Percentiles rank a stretch among this genome's conserved stretches.
phyloP scores from a whole-genome alignment of 64 coral and sea anemone genomes.

The Dendronephthya gigantea region DNA sequence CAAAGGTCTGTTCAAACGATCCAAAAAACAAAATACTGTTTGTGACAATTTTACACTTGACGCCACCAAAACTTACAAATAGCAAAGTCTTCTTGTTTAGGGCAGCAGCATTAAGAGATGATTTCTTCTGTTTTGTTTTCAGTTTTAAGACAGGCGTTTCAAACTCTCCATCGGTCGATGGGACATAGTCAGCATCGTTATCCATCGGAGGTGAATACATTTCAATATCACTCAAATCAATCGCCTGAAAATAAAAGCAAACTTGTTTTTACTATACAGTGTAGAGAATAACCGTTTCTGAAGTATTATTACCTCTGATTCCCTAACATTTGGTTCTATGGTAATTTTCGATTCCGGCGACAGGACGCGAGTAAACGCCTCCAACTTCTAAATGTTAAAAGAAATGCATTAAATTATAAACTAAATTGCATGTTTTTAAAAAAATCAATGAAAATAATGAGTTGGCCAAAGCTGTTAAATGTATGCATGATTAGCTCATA shows the following conservation, averaged over 20 bases:
- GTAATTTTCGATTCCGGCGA: background rate
- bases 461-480: too few relatives aligned
- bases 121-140: background rate
- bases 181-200: background rate
- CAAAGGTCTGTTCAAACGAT: too few relatives aligned
- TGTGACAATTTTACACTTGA: too few relatives aligned
- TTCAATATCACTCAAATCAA: background rate
- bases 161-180: background rate
- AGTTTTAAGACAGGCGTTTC: background rate
- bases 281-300: too few relatives aligned
- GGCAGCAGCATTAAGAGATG: background rate
- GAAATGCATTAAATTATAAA: too few relatives aligned
- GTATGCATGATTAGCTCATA: too few relatives aligned
- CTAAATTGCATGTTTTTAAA: too few relatives aligned
- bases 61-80: background rate
- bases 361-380: background rate
- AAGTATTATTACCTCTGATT: too few relatives aligned
- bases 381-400: background rate
- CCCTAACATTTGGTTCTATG: background rate
- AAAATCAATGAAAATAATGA: too few relatives aligned
- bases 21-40: too few relatives aligned
- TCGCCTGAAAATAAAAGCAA: background rate
- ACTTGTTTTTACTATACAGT: background rate
- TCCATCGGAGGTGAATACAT: background rate
- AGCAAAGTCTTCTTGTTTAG: background rate